Evolutionary conservation across 2,888 invertebrate genomes (phyloP).

Genomic region (Camptogramma bilineatum): DNA sequence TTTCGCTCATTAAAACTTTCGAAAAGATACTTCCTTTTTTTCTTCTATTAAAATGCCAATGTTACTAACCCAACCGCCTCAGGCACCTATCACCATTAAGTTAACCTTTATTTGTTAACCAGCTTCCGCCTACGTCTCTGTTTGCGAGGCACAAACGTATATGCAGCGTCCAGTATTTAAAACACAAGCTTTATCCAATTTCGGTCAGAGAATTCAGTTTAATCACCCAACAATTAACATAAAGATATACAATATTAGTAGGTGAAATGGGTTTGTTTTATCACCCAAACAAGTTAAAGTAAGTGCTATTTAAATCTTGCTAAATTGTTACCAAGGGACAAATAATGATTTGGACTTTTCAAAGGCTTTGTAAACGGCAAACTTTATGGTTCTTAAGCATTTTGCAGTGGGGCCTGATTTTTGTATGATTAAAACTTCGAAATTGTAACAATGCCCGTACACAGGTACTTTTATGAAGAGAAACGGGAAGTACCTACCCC

Average conservation of each 20-base stretch:
- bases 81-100: too few species aligned
- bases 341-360: slow-evolving; percentile 3
- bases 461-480: slow-evolving; percentile 34
- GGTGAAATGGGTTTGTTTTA: slow-evolving; percentile 26
- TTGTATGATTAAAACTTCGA: slow-evolving; percentile 30
- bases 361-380: slow-evolving; percentile 1
- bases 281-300: slow-evolving; percentile 11
- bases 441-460: slow-evolving; percentile 31
- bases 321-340: slow-evolving; percentile 10
- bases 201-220: too few species aligned
- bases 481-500: slow-evolving; percentile 34
- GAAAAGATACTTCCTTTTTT: slow-evolving; percentile 47
- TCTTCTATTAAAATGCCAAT: slow-evolving; percentile 46
- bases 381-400: slow-evolving; percentile 1
- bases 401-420: slow-evolving; percentile 15
- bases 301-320: slow-evolving; percentile 1
- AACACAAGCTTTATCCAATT: too few species aligned
- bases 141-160: too few species aligned
- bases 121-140: too few species aligned
- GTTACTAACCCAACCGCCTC: slow-evolving; percentile 43
- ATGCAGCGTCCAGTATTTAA: too few species aligned
- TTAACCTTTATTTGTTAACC: too few species aligned
- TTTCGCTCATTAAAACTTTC: slow-evolving; percentile 50
- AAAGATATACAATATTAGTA: not conserved
- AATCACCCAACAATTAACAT: too few species aligned